phyloP scores from a whole-genome alignment of 2,888 invertebrate species.

The Hedychridium roseum region DNA sequence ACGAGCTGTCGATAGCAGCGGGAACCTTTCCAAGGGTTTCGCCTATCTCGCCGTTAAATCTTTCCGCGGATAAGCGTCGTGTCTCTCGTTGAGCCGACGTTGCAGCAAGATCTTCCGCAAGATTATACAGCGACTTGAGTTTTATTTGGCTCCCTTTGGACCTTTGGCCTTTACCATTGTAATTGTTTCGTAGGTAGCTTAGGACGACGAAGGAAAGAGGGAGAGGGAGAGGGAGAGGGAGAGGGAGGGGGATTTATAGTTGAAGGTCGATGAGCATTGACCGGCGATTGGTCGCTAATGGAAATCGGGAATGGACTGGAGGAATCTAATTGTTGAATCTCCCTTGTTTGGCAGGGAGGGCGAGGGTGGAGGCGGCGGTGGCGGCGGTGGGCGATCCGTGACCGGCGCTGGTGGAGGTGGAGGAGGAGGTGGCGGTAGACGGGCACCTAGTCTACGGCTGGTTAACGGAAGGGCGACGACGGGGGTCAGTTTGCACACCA shows the following conservation, averaged over 20 bases:
- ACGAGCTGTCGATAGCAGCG: slow-evolving; percentile 30
- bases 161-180: too few species aligned
- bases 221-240: neutral
- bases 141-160: too few species aligned
- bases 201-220: neutral
- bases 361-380: slow-evolving; percentile 65
- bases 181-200: too few species aligned
- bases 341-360: slow-evolving; percentile 51
- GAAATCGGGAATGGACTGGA: too few species aligned
- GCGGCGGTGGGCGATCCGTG: slow-evolving; percentile 60
- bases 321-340: neutral
- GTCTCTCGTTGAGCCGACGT: too few species aligned
- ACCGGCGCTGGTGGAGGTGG: slow-evolving; percentile 58
- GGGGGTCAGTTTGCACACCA: slow-evolving; percentile 74
- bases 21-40: slow-evolving; percentile 13
- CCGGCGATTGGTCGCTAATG: too few species aligned
- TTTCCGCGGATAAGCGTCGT: too few species aligned
- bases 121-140: too few species aligned
- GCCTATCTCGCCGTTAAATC: slow-evolving; percentile 19
- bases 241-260: too few species aligned
- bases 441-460: slow-evolving; percentile 66
- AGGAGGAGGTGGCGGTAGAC: slow-evolving; percentile 68
- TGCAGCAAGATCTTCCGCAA: too few species aligned
- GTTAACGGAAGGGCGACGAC: slow-evolving; percentile 68
- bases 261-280: too few species aligned